Evolutionary conservation across 2,888 invertebrate species (phyloP).

Genomic region (Heliconius cydno): DNA sequence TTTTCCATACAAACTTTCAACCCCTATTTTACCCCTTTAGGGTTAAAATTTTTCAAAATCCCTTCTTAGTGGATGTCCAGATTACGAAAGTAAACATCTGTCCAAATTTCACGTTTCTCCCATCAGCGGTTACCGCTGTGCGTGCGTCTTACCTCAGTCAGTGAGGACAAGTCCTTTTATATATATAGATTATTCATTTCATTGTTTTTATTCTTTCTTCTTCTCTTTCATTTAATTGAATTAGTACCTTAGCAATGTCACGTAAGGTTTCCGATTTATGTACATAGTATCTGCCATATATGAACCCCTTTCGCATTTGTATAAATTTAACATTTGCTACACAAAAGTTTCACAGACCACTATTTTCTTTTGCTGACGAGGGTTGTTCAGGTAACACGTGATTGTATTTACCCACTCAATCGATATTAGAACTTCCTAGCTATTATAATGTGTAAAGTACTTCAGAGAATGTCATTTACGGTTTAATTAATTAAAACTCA

Average conservation of each 20-base stretch:
- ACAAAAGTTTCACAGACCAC: too few species aligned
- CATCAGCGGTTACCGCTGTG: too few species aligned
- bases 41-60: too few species aligned
- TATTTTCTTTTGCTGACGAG: neutral
- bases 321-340: too few species aligned
- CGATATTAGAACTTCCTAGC: conserved; percentile 35
- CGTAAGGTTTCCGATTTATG: neutral
- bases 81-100: too few species aligned
- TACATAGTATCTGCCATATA: neutral
- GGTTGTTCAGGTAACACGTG: conserved; percentile 19
- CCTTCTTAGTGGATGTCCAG: too few species aligned
- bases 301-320: neutral
- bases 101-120: too few species aligned
- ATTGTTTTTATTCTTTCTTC: neutral
- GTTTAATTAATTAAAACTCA: conserved; percentile 30
- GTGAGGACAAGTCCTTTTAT: too few species aligned
- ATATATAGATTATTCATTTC: neutral
- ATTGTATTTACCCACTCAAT: conserved; percentile 28
- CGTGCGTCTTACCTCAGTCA: too few species aligned
- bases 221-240: neutral
- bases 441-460: conserved; percentile 38
- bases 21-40: too few species aligned
- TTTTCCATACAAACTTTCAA: too few species aligned
- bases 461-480: conserved; percentile 29
- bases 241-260: neutral